Evolutionary conservation across 2,888 invertebrate species (phyloP).

Genomic region (Sthenelais limicola): DNA sequence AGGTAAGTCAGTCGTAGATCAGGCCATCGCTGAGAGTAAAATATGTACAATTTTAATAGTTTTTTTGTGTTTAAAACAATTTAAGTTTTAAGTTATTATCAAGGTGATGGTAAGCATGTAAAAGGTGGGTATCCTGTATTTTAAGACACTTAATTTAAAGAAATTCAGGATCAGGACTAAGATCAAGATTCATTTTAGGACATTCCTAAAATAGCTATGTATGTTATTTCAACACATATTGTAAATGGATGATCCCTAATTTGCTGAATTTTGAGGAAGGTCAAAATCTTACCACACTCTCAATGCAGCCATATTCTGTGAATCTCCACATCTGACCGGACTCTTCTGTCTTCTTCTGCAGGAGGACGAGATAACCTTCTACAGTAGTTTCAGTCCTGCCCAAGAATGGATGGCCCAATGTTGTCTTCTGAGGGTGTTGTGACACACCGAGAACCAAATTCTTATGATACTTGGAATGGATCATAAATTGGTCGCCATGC

Average conservation of each 20-base stretch:
- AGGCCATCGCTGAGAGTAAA: slow-evolving; percentile 59
- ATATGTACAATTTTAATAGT: background rate
- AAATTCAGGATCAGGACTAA: background rate
- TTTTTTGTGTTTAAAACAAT: background rate
- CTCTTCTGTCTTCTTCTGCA: slow-evolving; percentile 63
- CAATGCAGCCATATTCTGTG: slow-evolving; percentile 64
- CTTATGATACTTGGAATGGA: slow-evolving; percentile 66
- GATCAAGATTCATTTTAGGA: too few relatives aligned
- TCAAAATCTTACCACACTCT: slow-evolving; percentile 30
- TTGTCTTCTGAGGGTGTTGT: slow-evolving; percentile 54
- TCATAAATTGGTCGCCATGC: slow-evolving; percentile 58
- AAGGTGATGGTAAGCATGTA: slow-evolving; percentile 6
- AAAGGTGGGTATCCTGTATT: background rate
- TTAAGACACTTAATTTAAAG: background rate
- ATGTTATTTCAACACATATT: too few relatives aligned
- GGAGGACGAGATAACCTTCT: slow-evolving; percentile 61
- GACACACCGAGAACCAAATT: slow-evolving; percentile 65
- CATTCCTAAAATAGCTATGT: too few relatives aligned
- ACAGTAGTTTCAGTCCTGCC: slow-evolving; percentile 52
- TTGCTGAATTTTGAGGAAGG: too few relatives aligned
- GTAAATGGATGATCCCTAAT: too few relatives aligned
- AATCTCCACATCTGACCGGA: slow-evolving; percentile 68
- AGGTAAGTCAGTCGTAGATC: slow-evolving; percentile 67
- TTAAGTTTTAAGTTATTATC: background rate
- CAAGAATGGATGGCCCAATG: slow-evolving; percentile 44